phyloP scores from a whole-genome alignment of 2,797 vertebrate genomes.

The Mustela erminea region DNA sequence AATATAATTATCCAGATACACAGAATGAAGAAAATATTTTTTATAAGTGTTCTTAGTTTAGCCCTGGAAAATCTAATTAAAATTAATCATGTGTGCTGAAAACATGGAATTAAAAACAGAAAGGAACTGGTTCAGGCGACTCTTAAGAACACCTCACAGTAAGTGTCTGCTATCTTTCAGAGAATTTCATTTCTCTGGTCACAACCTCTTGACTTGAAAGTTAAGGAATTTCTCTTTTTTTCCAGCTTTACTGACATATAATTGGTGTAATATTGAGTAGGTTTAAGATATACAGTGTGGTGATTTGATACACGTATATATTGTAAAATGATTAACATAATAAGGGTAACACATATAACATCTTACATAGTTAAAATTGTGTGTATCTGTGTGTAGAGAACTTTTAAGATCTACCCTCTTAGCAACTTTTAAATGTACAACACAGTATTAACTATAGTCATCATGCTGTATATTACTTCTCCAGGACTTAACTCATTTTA shows the following conservation, averaged over 20 bases:
- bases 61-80: not conserved
- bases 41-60: not conserved
- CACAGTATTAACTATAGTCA: not conserved
- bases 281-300: not conserved
- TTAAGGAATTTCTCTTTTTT: not conserved
- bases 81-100: not conserved
- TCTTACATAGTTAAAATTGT: not conserved
- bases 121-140: not conserved
- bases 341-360: not conserved
- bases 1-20: slow-evolving; percentile 21
- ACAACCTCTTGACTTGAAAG: not conserved
- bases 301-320: not conserved
- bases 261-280: not conserved
- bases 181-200: not conserved
- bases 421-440: not conserved
- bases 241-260: not conserved
- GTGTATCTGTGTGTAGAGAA: not conserved
- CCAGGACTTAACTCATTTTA: not conserved
- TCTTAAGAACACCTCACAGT: not conserved
- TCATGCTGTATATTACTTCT: not conserved
- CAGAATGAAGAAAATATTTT: slow-evolving; percentile 34
- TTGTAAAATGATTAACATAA: not conserved
- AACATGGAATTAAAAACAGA: slow-evolving; percentile 1
- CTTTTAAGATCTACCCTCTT: not conserved
- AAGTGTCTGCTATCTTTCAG: not conserved